Evolutionary conservation across 2,888 invertebrate genomes (phyloP), one percentile per base, ranked within the genome.

Genomic region (Agrotis puta): DNA sequence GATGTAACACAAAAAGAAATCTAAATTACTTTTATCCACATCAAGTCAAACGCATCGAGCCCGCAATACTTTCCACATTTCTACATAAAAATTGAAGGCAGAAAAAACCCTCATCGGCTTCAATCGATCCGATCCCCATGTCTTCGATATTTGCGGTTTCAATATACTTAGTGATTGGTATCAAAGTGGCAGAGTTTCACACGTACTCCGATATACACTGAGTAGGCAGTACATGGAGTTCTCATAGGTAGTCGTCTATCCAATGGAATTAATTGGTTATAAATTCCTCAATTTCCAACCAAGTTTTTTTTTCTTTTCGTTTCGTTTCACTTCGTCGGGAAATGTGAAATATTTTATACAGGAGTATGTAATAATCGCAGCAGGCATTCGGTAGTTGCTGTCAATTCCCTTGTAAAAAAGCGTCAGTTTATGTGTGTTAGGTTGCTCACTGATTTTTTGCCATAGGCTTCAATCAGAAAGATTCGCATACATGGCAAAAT

Each of bases 131-230:
- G 82, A 80, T 79, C 74, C 85, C 80, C 84, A 84, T 84, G 81
- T 84, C 83, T 73, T 81, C 74, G 78, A 79, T 83, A 83, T 84
- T 81, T 84, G 84, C 85, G 89, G 89, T 89, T 75, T 64, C 80
- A 79, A 81, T 82, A 84, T 83, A 77, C 85, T 87, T 87, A 87
- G 84, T 78, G 81, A 87, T 86, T 82, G 79, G 73, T 72, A 77
- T 65, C 79, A 80, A 79, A 75, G 79, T 78, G 76, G 68, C 69
- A 61, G 70, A 81, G 79, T 81, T 87, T 87, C 86, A 88, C 88
- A 88, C 88, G 88, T 86, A 85, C 78, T 65, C 56, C 58, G 56
- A 70, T 72, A 56, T 64, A n/a, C 48, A 43, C 3, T 4, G 61
- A 61, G n/a, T 9, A 50, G 0, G 1, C 16, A 64, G 16, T 24